These are phyloP conservation scores for Craseonycteris thonglongyai DNA, from an alignment of 2,113 vertebrate genomes.

Conservation along the genomic window DNA sequence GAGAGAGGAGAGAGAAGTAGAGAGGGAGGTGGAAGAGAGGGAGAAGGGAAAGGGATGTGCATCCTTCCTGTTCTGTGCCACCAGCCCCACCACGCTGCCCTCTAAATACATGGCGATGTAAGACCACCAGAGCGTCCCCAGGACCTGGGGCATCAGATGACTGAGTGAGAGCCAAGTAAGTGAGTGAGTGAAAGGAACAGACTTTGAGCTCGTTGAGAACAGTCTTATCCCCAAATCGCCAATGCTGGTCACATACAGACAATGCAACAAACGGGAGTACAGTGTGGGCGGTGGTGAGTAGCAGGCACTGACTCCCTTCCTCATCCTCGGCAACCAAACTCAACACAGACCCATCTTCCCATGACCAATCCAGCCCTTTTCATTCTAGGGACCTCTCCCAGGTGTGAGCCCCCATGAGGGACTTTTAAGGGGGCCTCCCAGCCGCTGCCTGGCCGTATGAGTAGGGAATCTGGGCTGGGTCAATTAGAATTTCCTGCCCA, in stretches of 20 bases:
- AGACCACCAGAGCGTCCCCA: neutral
- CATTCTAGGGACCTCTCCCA: neutral
- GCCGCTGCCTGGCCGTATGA: too few species aligned
- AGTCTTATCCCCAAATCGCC: neutral
- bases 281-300: fast-evolving
- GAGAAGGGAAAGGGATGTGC: neutral
- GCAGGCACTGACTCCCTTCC: fast-evolving
- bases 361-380: neutral
- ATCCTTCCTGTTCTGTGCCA: neutral
- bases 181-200: neutral
- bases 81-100: neutral
- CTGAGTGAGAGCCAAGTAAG: neutral
- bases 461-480: too few species aligned
- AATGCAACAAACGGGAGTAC: neutral
- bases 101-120: neutral
- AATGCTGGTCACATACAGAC: neutral
- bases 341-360: too few species aligned
- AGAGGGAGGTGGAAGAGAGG: neutral
- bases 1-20: neutral
- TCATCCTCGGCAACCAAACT: neutral
- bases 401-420: fast-evolving
- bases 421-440: too few species aligned
- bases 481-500: neutral
- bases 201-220: neutral
- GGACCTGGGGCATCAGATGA: neutral